Evolutionary conservation across 2,888 invertebrate genomes (phyloP).

Genomic region (Rhingia campestris): DNA sequence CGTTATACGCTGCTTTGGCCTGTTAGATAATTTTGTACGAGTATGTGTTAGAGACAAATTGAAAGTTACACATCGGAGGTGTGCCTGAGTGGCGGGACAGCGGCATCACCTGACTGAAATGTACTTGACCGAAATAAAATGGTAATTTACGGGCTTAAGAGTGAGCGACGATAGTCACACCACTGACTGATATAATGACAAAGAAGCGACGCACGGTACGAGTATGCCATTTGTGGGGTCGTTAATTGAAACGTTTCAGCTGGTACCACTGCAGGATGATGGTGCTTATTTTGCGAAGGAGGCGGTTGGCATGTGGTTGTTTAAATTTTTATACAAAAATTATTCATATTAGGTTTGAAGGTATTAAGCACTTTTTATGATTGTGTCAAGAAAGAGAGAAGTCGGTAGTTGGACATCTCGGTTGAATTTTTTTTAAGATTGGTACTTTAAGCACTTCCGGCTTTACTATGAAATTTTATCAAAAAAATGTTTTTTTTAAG

Average conservation of each 20-base stretch:
- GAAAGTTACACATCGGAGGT: constrained; percentile 17
- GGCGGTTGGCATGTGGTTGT: too few relatives aligned
- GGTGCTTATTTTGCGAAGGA: too few relatives aligned
- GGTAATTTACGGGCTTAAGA: constrained; percentile 1
- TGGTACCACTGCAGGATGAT: not conserved
- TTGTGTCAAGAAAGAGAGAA: too few relatives aligned
- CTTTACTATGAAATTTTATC: too few relatives aligned
- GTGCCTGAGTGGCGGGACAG: not conserved
- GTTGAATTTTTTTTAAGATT: too few relatives aligned
- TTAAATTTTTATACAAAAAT: too few relatives aligned
- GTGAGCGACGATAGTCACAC: not conserved
- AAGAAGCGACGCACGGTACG: not conserved
- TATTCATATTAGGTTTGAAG: too few relatives aligned
- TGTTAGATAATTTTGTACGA: not conserved
- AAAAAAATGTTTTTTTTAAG: too few relatives aligned
- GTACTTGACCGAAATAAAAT: constrained; percentile 25
- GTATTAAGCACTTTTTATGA: too few relatives aligned
- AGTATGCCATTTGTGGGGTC: not conserved
- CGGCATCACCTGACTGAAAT: constrained; percentile 12
- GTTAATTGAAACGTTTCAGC: constrained; percentile 24
- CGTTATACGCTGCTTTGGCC: not conserved
- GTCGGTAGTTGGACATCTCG: too few relatives aligned
- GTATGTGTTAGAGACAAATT: constrained; percentile 9
- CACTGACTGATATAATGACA: constrained; percentile 1
- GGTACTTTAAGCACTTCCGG: too few relatives aligned